A percentile compares a stretch with the other conserved stretches of the same genome.
Evolutionary conservation across 1,140 invertebrate genomes (phyloP).

Genomic region (Piezodorus guildinii): DNA sequence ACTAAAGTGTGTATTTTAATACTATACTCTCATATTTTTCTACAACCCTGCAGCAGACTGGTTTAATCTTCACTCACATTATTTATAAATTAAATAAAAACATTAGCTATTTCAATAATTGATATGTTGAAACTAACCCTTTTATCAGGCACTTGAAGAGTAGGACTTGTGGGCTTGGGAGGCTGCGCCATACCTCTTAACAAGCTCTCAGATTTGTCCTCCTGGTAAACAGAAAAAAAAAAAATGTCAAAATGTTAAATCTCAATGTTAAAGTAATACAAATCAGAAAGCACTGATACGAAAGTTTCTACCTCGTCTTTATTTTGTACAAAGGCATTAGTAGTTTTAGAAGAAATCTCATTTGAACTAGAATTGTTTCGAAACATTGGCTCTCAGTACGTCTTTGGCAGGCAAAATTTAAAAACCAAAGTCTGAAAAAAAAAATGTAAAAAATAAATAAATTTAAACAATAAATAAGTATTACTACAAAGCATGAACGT

Average conservation of each 20-base stretch:
- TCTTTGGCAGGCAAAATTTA: constrained; percentile 49
- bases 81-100: too few relatives aligned
- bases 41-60: too few relatives aligned
- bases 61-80: too few relatives aligned
- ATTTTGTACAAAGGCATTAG: constrained; percentile 48
- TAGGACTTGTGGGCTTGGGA: constrained; percentile 28
- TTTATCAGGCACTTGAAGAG: constrained; percentile 32
- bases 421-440: constrained; percentile 41
- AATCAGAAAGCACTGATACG: neutral
- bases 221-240: constrained; percentile 31
- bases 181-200: constrained; percentile 36
- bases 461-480: too few relatives aligned
- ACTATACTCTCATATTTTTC: too few relatives aligned
- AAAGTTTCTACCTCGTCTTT: constrained; percentile 30
- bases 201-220: constrained; percentile 43
- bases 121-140: constrained; percentile 28
- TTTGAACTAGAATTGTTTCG: constrained; percentile 49
- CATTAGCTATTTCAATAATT: too few relatives aligned
- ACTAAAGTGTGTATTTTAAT: too few relatives aligned
- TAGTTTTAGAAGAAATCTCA: constrained; percentile 47
- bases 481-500: too few relatives aligned
- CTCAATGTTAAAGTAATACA: neutral
- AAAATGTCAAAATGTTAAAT: too few relatives aligned
- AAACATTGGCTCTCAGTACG: constrained; percentile 48
- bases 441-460: neutral